These are phyloP conservation scores for Trissolcus basalis DNA, from an alignment of 1,140 invertebrate genomes.

Conservation along the genomic window DNA sequence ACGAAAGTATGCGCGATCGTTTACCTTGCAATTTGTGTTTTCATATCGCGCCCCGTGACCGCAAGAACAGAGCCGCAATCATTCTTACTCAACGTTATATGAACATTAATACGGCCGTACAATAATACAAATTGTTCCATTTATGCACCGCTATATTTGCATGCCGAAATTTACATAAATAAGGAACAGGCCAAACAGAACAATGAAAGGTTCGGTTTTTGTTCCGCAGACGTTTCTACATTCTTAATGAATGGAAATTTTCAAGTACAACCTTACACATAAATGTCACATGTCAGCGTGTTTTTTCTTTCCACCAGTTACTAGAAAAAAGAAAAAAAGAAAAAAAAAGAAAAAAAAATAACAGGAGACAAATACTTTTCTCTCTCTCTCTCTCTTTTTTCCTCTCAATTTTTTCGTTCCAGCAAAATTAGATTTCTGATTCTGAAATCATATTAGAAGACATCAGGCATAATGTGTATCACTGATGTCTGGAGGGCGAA, in stretches of 20 bases:
- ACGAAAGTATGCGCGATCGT: constrained; percentile 56
- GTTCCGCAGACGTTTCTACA: too few relatives aligned
- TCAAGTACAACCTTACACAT: neutral
- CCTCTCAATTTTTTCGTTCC: neutral
- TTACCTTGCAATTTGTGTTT: constrained; percentile 59
- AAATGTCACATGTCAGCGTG: too few relatives aligned
- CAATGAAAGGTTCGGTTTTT: constrained; percentile 19
- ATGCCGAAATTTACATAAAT: constrained; percentile 32
- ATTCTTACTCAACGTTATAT: constrained; percentile 44
- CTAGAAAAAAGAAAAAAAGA: neutral
- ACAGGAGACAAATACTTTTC: too few relatives aligned
- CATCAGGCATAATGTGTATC: constrained; percentile 33
- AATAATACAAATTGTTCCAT: constrained; percentile 42
- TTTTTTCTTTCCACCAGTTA: too few relatives aligned
- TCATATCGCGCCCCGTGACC: constrained; percentile 34
- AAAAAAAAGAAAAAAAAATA: too few relatives aligned
- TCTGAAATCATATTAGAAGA: too few relatives aligned
- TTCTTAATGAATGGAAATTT: constrained; percentile 5
- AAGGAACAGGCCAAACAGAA: constrained; percentile 24
- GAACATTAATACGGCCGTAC: constrained; percentile 41
- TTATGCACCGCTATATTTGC: constrained; percentile 28
- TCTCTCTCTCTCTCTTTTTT: too few relatives aligned
- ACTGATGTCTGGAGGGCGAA: constrained; percentile 53
- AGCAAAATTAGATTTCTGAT: too few relatives aligned
- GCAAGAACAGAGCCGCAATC: constrained; percentile 37